Conservation (phyloP, 2,797 vertebrate genomes). For the Florisuga fusca region DNA sequence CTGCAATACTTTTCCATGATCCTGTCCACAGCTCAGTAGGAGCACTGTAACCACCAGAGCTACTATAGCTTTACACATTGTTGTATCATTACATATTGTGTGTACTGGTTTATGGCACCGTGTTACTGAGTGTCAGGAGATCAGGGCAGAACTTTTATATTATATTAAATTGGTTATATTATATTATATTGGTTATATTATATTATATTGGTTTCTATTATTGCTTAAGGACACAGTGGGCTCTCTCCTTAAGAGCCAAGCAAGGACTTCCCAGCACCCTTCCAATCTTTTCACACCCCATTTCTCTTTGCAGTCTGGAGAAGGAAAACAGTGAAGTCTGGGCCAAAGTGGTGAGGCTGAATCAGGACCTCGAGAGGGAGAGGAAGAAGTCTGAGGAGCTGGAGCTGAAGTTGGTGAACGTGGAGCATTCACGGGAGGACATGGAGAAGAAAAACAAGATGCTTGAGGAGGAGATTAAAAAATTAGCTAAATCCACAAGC, state of each 20-base stretch:
- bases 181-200: too few relatives aligned
- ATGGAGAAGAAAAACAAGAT: constrained; percentile 82
- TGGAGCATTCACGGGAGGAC: constrained; percentile 80
- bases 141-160: neutral
- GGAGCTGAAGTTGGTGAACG: constrained; percentile 80
- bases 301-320: constrained; percentile 82
- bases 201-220: too few relatives aligned
- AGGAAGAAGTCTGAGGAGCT: constrained; percentile 79
- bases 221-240: neutral
- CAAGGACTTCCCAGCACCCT: neutral
- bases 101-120: neutral
- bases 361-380: constrained; percentile 84
- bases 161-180: too few relatives aligned
- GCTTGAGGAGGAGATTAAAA: constrained; percentile 86
- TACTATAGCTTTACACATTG: neutral
- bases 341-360: constrained; percentile 85
- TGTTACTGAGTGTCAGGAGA: neutral
- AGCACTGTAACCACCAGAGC: neutral
- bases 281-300: neutral
- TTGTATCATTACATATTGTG: neutral
- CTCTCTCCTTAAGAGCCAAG: neutral
- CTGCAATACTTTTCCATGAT: fast-evolving
- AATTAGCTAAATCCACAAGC: constrained; percentile 65
- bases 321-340: constrained; percentile 88
- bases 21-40: neutral